These are phyloP conservation scores for Syngnathus rostellatus DNA, from an alignment of 2,797 vertebrate genomes.

Conservation along the genomic window DNA sequence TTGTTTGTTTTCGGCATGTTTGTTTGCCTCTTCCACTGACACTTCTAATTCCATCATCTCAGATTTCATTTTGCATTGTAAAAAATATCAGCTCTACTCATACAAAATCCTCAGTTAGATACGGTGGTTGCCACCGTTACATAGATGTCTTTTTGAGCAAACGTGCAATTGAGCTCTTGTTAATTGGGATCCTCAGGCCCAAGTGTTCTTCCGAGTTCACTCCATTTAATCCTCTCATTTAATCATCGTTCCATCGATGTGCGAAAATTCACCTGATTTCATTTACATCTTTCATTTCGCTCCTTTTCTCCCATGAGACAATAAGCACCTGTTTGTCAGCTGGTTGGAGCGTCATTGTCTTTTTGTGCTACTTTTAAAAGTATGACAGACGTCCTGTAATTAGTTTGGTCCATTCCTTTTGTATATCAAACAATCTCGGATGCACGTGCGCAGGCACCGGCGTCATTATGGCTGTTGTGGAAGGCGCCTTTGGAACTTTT, in stretches of 20 bases:
- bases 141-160: neutral
- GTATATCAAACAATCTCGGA: slow-evolving; percentile 18
- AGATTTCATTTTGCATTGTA: neutral
- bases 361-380: slow-evolving; percentile 33
- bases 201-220: neutral
- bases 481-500: slow-evolving; percentile 14
- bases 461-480: slow-evolving; percentile 19
- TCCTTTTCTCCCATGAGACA: neutral
- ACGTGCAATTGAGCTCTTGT: neutral
- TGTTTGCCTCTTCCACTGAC: neutral
- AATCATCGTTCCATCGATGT: neutral
- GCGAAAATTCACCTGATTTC: neutral
- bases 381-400: slow-evolving; percentile 31
- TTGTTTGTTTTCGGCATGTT: neutral
- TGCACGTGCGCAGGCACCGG: slow-evolving; percentile 12
- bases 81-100: neutral
- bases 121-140: neutral
- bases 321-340: slow-evolving; percentile 1
- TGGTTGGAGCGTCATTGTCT: slow-evolving; percentile 13
- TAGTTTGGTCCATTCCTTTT: slow-evolving; percentile 4
- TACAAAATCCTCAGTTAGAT: neutral
- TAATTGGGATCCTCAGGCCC: neutral
- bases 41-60: neutral
- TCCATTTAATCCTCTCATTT: neutral
- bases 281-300: neutral